Evolutionary conservation across 64 coral and sea anemone species (phyloP), one percentile per base, ranked within the genome.

Genomic region (Acropora tenuis): DNA sequence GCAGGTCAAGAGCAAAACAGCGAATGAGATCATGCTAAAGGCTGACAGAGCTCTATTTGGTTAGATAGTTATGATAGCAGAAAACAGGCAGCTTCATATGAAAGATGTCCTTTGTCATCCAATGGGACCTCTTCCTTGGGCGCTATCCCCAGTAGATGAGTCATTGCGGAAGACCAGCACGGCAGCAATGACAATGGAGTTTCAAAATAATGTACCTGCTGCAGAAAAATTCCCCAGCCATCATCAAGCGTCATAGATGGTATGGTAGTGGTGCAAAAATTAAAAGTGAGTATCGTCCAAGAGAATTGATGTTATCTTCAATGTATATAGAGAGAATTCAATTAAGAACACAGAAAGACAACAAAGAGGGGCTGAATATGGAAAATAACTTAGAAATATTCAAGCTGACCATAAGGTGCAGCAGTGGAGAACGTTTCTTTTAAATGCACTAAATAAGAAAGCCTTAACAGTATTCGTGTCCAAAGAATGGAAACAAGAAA

Each of bases 401-500:
- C 89, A 91, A 69, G 78, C 89, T 40, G n/a, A 84, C 73, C 89
- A 91, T 77, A 67, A 49, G 65, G 74, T 91, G 61, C 89, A 46
- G 30, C 78, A 91, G 45, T 84, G 79, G 80, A 91, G 41, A 49
- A 91, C 73, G 49, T 83, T 91, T 58, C 30, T 90, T 15, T 7
- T 52, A 12, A 90, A 79, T 63, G 77, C 58, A 41, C 78, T 15
- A 76, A 57, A 58, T 50, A 8, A 19, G 74, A 30, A 30, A 30
- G 30, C 30, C 30, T 30, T 30, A 30, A 30, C 30, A 30, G 30
- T 30, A 30, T 30, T 91, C 52, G 48, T 91, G 47, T 75, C n/a
- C 89, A 69, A 84, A 84, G 89, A 91, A 49, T 91, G 89, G 88
- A 80, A 90, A 45, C 50, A 88, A 57, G 75, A 79, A 18, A 90